These are phyloP conservation scores for Capitella teleta DNA, from an alignment of 1,140 invertebrate genomes.

Conservation along the genomic window DNA sequence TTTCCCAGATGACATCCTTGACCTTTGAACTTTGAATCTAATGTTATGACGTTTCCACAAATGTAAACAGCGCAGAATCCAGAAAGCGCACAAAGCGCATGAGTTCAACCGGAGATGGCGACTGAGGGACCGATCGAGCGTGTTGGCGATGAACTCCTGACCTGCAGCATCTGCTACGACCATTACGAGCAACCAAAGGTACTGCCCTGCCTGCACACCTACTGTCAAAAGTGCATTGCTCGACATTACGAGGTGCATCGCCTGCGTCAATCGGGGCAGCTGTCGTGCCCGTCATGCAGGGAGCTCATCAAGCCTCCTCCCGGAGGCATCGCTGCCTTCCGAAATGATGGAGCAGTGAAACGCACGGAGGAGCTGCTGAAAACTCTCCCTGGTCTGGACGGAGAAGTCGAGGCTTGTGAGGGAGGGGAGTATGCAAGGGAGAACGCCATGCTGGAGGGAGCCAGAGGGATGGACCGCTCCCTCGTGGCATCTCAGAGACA, in stretches of 20 bases:
- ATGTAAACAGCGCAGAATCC: no score
- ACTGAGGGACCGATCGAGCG: background rate
- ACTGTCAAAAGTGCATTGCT: slow-evolving; percentile 39
- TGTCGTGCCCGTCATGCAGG: background rate
- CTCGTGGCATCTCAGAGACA: no score
- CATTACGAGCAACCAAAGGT: background rate
- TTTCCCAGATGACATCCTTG: no score
- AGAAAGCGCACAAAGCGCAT: no score
- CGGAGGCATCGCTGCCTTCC: background rate
- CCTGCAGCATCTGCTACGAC: background rate
- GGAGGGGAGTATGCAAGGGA: no score
- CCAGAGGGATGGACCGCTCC: no score
- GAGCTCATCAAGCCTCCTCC: background rate
- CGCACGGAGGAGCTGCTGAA: background rate
- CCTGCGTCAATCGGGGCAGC: background rate
- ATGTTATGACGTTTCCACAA: no score
- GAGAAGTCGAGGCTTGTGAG: no score
- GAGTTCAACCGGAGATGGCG: background rate
- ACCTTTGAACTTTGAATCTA: no score
- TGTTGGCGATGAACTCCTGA: background rate
- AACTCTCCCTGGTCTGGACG: background rate
- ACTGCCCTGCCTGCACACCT: background rate
- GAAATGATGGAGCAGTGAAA: background rate
- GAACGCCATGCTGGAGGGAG: no score
- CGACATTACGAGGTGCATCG: background rate